Evolutionary conservation across 2,888 invertebrate genomes (phyloP), one percentile per base, ranked within the genome.

Genomic region (Lepidonotus clava): DNA sequence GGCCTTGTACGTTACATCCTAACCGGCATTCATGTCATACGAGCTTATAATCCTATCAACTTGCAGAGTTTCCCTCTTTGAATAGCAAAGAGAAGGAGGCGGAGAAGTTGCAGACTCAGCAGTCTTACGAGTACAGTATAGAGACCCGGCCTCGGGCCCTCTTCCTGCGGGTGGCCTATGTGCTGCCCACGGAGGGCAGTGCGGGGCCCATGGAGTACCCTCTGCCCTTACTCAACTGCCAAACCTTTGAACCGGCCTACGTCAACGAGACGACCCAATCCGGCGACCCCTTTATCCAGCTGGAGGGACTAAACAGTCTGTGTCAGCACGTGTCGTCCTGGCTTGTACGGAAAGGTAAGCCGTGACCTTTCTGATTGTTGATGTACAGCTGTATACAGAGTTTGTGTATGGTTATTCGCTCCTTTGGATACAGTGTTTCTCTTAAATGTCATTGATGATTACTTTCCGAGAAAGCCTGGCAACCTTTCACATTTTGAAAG

Each of bases 151-250:
- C 85, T 0, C 67, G 85, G 24, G 85, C 66, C 1, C 36, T 85
- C 32, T 85, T 85, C 85, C 51, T 85, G 32, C 40, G 85, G 32
- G 76, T 85, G 8, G 67, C 85, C 51, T 85, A 85, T 24, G 85
- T 85, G 21, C 53, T 85, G 34, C 46, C 67, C 21, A 85, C 61
- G 24, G 85, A 85, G 80, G 80, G 46, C 80, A 80, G 24, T 18
- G 46, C 41, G 21, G 46, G 80, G n/a, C 80, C 80, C 24, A 24
- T 46, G 32, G 80, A 80, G 28, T 80, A 46, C 46, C 80, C 80
- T 0, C 80, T 80, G 80, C 80, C 80, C 46, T 8, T 80, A 6
- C 80, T 80, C 41, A 80, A 80, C 80, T 46, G 80, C 46, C 80
- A 80, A 24, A 80, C 80, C 14, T 80, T 80, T 46, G 80, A 80